Evolutionary conservation across 2,888 invertebrate genomes (phyloP).

Genomic region (Crocallis elinguaria): DNA sequence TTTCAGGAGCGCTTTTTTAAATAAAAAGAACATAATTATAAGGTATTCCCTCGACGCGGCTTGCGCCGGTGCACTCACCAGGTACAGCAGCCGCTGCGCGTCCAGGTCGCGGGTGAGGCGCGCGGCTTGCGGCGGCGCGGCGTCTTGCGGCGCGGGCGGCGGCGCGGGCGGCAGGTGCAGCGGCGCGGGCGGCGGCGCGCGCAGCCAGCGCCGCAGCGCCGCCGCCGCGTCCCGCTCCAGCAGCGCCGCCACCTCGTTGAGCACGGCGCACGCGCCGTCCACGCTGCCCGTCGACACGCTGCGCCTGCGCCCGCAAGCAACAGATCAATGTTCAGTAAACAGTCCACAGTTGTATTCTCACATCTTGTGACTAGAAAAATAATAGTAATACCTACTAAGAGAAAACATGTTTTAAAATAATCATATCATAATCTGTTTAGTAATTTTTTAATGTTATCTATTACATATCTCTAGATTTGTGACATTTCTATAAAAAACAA

Average conservation of each 20-base stretch:
- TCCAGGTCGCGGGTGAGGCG: conserved; percentile 91
- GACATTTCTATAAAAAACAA: too few species aligned
- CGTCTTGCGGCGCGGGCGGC: conserved; percentile 50
- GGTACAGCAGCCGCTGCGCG: conserved; percentile 89
- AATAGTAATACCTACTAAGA: too few species aligned
- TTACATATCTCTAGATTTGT: too few species aligned
- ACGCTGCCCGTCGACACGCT: conserved; percentile 96
- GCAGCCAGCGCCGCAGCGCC: conserved; percentile 84
- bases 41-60: too few species aligned
- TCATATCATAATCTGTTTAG: too few species aligned
- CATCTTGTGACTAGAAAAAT: too few species aligned
- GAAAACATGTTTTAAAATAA: too few species aligned
- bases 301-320: conserved; percentile 85
- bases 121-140: conserved; percentile 57
- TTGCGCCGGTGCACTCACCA: conserved; percentile 84
- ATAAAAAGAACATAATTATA: too few species aligned
- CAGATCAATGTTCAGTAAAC: too few species aligned
- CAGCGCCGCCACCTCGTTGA: conserved; percentile 95
- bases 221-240: conserved; percentile 89
- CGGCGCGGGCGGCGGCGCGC: conserved; percentile 71
- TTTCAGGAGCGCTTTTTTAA: too few species aligned
- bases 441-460: too few species aligned
- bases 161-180: conserved; percentile 52
- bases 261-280: conserved; percentile 97
- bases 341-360: too few species aligned